Evolutionary conservation across 2,797 vertebrate genomes (phyloP), one percentile per base, ranked within the genome.

Genomic region (Aulostomus chinensis): DNA sequence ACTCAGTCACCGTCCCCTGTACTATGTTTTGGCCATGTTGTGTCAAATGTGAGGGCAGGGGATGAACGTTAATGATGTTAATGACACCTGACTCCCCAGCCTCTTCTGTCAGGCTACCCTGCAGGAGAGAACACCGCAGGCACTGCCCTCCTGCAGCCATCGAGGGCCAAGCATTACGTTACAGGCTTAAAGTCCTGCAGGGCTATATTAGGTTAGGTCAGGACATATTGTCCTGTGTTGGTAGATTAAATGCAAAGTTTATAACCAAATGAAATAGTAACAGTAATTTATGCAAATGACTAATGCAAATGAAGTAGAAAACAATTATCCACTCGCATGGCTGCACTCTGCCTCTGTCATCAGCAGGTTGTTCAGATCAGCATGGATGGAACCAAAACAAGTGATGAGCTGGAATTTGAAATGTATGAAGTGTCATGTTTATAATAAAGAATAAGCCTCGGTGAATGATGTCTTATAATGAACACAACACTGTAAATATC

Each of bases 201-300:
- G 43, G 36, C 24, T 39, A 17, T 28, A 58, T 52, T 43, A 35
- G 54, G 35, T 43, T 29, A 24, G 9, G 51, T 62, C 52, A 51
- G 16, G 17, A 63, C 54, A 29, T 2, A 29, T 22, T 35, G 38
- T 49, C 28, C 39, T n/a, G 17, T 43, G 46, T 28, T 59, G 37
- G 46, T 35, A 29, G 41, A 64, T 47, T 18, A 60, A 50, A 66
- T 38, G 33, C 39, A 71, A 29, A 37, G 16, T 35, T 37, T 9
- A 10, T 13, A 33, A 39, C 30, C 7, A 15, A 24, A 12, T 45
- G 38, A 45, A 69, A 60, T 9, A 12, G 50, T 29, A 39, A 9
- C 22, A 11, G 51, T 43, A 53, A 55, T 60, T 65, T 29, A 62
- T 59, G 67, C 35, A 8, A 7, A 6, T 1, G n/a, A 12, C 32